Evolutionary conservation across 2,888 invertebrate species (phyloP).

Genomic region (Caenorhabditis drosophilae): DNA sequence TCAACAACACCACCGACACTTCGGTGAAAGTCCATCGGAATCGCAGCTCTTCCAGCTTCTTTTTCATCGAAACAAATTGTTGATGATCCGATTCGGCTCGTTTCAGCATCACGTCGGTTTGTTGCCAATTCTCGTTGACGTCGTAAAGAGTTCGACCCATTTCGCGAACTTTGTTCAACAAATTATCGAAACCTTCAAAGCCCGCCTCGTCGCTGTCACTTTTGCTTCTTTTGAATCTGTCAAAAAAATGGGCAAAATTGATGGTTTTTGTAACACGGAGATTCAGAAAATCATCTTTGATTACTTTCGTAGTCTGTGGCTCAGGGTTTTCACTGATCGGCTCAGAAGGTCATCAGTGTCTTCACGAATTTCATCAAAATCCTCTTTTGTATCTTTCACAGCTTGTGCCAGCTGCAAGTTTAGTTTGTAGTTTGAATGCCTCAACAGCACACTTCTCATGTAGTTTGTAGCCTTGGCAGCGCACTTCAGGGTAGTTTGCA

Average conservation of each 20-base stretch:
- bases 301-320: not conserved
- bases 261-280: not conserved
- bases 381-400: not conserved
- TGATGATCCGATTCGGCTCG: not conserved
- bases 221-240: too few species aligned
- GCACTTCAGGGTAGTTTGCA: too few species aligned
- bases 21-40: not conserved
- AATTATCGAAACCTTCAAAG: not conserved
- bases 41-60: not conserved
- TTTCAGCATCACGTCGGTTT: not conserved
- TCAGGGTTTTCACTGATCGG: not conserved
- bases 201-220: not conserved
- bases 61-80: not conserved
- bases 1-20: not conserved
- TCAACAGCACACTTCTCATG: too few species aligned
- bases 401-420: too few species aligned
- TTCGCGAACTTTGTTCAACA: not conserved
- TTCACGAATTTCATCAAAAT: not conserved
- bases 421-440: too few species aligned
- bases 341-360: not conserved
- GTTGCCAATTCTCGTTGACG: not conserved
- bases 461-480: too few species aligned
- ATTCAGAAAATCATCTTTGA: too few species aligned
- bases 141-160: not conserved
- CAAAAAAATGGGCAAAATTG: too few species aligned